These are phyloP conservation scores for Oreochromis mossambicus DNA, from an alignment of 2,797 vertebrate species.

Conservation along the genomic window DNA sequence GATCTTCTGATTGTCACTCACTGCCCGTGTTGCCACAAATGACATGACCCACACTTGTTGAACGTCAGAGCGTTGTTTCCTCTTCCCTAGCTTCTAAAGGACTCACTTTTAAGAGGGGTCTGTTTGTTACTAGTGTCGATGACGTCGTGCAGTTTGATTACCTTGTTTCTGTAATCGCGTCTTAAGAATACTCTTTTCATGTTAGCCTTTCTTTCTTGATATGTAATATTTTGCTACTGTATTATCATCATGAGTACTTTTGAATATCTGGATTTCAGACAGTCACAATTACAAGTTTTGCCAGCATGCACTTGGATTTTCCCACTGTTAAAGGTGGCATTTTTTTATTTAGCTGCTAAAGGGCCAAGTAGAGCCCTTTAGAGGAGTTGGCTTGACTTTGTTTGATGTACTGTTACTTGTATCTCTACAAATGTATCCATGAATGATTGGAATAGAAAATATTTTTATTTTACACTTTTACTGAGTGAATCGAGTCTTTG, in stretches of 20 bases:
- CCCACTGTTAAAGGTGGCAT: slow-evolving; percentile 55
- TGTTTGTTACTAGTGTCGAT: slow-evolving; percentile 70
- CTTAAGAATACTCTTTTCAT: slow-evolving; percentile 70
- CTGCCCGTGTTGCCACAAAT: slow-evolving; percentile 31
- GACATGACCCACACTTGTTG: slow-evolving; percentile 35
- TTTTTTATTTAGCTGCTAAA: slow-evolving; percentile 52
- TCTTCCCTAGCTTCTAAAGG: slow-evolving; percentile 50
- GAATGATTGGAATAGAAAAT: slow-evolving; percentile 65
- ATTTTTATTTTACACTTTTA: slow-evolving; percentile 70
- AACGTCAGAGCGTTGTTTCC: slow-evolving; percentile 32
- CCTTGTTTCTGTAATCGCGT: slow-evolving; percentile 72
- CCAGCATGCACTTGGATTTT: slow-evolving; percentile 78
- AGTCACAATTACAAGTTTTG: slow-evolving; percentile 69
- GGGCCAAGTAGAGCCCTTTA: slow-evolving; percentile 52
- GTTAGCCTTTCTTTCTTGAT: slow-evolving; percentile 74
- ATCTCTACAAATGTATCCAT: slow-evolving; percentile 68
- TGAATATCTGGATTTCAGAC: slow-evolving; percentile 75
- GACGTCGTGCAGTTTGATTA: slow-evolving; percentile 68
- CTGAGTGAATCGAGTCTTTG: slow-evolving; percentile 24
- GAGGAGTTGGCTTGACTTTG: slow-evolving; percentile 55
- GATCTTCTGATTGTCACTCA: slow-evolving; percentile 46
- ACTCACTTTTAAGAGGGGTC: slow-evolving; percentile 64
- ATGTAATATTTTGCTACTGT: slow-evolving; percentile 82
- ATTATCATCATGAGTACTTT: slow-evolving; percentile 75
- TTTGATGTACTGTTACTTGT: slow-evolving; percentile 70